These are phyloP conservation scores for Lytechinus variegatus DNA, from an alignment of 35 echinoderm and acorn worm genomes.

Conservation along the genomic window DNA sequence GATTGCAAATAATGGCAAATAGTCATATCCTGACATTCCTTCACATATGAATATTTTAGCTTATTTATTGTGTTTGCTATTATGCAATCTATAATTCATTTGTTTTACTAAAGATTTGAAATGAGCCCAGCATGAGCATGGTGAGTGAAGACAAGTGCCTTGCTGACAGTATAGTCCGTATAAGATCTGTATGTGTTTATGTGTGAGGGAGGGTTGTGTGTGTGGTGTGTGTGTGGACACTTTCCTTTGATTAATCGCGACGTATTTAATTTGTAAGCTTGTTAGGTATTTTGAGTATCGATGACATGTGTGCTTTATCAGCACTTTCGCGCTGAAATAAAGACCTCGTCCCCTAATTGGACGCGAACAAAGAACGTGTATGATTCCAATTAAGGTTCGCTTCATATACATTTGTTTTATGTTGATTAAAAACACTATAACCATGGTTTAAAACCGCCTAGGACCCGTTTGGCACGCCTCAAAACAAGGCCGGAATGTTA, in stretches of 20 bases:
- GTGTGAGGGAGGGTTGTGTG: background rate
- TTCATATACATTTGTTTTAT: background rate
- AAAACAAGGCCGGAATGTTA: too few relatives aligned
- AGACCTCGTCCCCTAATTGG: conserved; percentile 11
- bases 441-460: too few relatives aligned
- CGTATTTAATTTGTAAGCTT: conserved; percentile 56
- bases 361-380: conserved; percentile 25
- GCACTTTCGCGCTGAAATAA: conserved; percentile 17
- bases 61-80: background rate
- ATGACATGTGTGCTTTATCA: conserved; percentile 42
- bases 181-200: background rate
- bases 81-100: background rate
- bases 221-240: background rate
- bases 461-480: too few relatives aligned
- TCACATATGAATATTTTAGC: background rate
- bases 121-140: background rate
- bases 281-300: background rate
- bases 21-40: too few relatives aligned
- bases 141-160: background rate
- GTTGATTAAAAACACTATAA: background rate
- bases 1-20: too few relatives aligned
- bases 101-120: background rate
- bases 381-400: background rate
- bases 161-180: background rate
- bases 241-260: conserved; percentile 40